phyloP scores from a whole-genome alignment of 2,888 invertebrate species.

The Tiliacea citrago region DNA sequence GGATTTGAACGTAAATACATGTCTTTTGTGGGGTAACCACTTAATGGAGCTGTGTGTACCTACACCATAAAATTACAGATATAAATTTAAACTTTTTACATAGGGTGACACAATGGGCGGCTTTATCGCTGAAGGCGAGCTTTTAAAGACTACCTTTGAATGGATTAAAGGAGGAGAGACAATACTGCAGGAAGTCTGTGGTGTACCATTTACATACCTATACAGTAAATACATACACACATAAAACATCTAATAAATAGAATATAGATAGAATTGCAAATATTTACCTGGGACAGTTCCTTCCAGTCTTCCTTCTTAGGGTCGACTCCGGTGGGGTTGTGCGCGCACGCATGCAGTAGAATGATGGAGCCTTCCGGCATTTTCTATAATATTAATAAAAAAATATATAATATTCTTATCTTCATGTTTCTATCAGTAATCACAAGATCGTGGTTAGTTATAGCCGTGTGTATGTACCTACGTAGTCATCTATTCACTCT shows the following conservation, averaged over 20 bases:
- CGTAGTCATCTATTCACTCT: not conserved
- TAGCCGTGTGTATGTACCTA: not conserved
- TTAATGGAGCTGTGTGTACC: too few relatives aligned
- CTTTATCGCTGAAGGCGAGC: too few relatives aligned
- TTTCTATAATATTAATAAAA: slow-evolving; percentile 91
- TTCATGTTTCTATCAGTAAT: slow-evolving; percentile 12
- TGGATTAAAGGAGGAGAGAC: not conserved
- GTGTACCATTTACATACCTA: too few relatives aligned
- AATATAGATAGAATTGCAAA: not conserved
- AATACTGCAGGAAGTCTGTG: too few relatives aligned
- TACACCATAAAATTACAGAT: too few relatives aligned
- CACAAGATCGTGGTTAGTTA: slow-evolving; percentile 1
- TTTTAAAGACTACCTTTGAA: too few relatives aligned
- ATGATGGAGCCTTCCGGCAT: slow-evolving; percentile 97
- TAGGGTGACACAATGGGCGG: too few relatives aligned
- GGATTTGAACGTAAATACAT: too few relatives aligned
- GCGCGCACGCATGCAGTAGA: slow-evolving; percentile 98
- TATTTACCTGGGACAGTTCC: slow-evolving; percentile 93
- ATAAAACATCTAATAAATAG: not conserved
- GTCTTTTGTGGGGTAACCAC: too few relatives aligned
- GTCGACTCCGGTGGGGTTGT: slow-evolving; percentile 99
- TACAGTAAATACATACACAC: not conserved
- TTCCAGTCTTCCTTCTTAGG: slow-evolving; percentile 97
- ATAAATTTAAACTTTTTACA: too few relatives aligned
- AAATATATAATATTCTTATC: slow-evolving; percentile 19